phyloP scores from a whole-genome alignment of 2,797 vertebrate species.

The Tolypeutes matacus region DNA sequence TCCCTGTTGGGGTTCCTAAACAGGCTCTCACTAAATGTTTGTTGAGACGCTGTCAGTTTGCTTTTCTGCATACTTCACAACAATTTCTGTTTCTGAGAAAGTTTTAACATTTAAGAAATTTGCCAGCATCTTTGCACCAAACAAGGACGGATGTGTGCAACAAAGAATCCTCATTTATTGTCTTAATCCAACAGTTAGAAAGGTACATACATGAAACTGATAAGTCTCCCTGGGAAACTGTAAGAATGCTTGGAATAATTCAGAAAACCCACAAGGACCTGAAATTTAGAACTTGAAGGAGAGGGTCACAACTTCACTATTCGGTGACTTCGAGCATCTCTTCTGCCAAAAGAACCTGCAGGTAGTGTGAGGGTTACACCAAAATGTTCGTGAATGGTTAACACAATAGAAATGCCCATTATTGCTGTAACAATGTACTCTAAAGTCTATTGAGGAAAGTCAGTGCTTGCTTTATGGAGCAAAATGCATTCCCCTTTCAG shows the following conservation, averaged over 20 bases:
- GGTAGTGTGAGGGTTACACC: background rate
- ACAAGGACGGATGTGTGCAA: background rate
- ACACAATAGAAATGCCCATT: background rate
- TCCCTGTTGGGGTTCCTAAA: background rate
- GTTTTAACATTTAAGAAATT: slow-evolving; percentile 38
- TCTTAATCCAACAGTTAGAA: background rate
- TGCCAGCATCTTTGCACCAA: background rate
- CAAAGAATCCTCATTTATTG: background rate
- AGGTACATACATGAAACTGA: background rate
- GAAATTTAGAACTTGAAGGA: background rate
- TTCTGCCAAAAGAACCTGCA: background rate
- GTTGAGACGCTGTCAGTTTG: background rate
- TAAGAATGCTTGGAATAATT: background rate
- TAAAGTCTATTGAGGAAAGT: background rate
- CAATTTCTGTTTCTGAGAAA: background rate
- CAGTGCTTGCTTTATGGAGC: background rate
- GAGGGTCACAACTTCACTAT: background rate
- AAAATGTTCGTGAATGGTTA: background rate
- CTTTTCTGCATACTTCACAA: background rate
- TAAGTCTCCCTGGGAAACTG: background rate
- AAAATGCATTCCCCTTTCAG: background rate
- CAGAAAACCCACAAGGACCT: background rate
- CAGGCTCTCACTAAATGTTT: background rate
- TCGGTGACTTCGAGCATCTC: background rate
- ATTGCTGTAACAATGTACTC: background rate